phyloP scores from a whole-genome alignment of 2,888 invertebrate genomes.

The Trichogramma evanescens region DNA sequence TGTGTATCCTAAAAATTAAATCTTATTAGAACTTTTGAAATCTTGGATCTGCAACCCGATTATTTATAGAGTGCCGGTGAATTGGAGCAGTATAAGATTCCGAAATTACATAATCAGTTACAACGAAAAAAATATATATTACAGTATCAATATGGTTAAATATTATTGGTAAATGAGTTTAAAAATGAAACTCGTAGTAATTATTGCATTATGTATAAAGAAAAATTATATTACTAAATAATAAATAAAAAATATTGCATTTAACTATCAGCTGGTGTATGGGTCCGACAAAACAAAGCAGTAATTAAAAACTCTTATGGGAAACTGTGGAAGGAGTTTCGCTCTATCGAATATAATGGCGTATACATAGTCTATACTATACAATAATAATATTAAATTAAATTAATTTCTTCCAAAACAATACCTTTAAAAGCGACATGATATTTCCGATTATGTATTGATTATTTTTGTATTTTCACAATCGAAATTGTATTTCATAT shows the following conservation, averaged over 20 bases:
- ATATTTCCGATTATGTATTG: neutral
- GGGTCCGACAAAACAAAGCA: conserved; percentile 42
- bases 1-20: too few species aligned
- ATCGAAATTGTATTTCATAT: neutral
- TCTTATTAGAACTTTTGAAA: too few species aligned
- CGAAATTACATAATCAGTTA: too few species aligned
- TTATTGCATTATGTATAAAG: too few species aligned
- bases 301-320: conserved; percentile 23
- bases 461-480: conserved; percentile 1
- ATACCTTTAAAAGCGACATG: neutral
- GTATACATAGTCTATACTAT: neutral
- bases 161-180: conserved; percentile 16
- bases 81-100: too few species aligned
- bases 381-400: conserved; percentile 10
- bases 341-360: too few species aligned
- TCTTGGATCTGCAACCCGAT: too few species aligned
- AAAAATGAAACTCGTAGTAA: neutral
- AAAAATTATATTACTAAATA: neutral
- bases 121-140: conserved; percentile 11
- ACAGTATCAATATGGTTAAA: neutral
- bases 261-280: conserved; percentile 43
- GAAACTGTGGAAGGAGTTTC: too few species aligned
- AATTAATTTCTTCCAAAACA: conserved; percentile 8
- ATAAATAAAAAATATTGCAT: conserved; percentile 22
- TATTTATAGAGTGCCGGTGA: too few species aligned